These are phyloP conservation scores for Stratiomys singularior DNA, from an alignment of 2,888 invertebrate genomes.

Conservation along the genomic window DNA sequence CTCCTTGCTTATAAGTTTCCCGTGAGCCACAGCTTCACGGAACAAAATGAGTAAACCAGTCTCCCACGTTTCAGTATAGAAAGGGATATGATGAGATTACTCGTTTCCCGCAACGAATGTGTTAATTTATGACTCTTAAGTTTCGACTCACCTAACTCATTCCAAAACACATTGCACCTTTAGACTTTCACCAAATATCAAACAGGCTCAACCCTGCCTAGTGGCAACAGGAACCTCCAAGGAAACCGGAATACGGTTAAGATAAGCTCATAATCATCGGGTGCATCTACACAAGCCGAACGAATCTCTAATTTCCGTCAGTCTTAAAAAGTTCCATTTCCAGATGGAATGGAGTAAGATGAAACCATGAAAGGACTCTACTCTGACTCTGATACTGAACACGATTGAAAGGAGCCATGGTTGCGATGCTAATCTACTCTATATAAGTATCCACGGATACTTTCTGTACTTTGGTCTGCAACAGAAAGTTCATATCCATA, in stretches of 20 bases:
- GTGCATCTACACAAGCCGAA: slow-evolving; percentile 1
- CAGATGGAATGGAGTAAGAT: neutral
- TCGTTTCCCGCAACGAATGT: too few relatives aligned
- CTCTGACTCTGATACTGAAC: neutral
- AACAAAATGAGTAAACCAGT: too few relatives aligned
- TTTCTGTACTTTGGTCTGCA: neutral
- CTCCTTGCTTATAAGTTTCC: too few relatives aligned
- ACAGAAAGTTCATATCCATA: neutral
- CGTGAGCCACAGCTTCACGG: too few relatives aligned
- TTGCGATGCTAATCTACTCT: neutral
- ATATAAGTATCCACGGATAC: neutral
- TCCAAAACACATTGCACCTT: too few relatives aligned
- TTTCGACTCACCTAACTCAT: too few relatives aligned
- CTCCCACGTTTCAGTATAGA: too few relatives aligned
- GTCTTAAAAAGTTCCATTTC: slow-evolving; percentile 9
- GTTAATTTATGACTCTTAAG: too few relatives aligned
- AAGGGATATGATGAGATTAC: too few relatives aligned
- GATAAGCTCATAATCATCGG: slow-evolving; percentile 20
- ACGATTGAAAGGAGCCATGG: neutral
- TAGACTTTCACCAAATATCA: too few relatives aligned
- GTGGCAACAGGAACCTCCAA: neutral
- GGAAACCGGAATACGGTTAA: neutral
- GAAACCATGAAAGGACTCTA: neutral
- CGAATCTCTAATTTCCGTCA: slow-evolving; percentile 22
- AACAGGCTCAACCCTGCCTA: too few relatives aligned